Conservation (phyloP, 2,113 vertebrate species). For the Dicrurus megarhynchus region DNA sequence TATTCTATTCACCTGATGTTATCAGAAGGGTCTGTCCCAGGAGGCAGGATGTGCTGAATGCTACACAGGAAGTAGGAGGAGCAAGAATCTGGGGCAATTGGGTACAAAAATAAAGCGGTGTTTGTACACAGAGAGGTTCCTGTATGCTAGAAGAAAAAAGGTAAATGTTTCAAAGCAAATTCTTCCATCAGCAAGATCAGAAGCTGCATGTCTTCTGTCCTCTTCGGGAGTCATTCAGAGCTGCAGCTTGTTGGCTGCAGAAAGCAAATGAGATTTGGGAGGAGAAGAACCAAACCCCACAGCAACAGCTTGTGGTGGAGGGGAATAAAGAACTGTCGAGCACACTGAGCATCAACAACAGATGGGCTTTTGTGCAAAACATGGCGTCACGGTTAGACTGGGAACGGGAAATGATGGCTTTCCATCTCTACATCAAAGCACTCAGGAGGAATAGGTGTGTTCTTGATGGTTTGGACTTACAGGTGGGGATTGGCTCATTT, state of each 20-base stretch:
- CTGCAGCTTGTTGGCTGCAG: conserved; percentile 29
- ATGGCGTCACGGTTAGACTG: conserved; percentile 12
- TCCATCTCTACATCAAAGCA: not conserved
- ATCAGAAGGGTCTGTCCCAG: not conserved
- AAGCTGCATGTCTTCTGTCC: conserved; percentile 5
- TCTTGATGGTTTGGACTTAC: not conserved
- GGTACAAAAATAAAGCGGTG: not conserved
- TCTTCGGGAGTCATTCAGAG: conserved; percentile 29
- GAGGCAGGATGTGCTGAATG: not conserved
- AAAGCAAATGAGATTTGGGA: conserved; percentile 45
- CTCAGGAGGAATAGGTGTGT: not conserved
- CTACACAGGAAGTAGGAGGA: not conserved
- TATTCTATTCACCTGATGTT: conserved; percentile 17
- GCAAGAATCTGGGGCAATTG: conserved; percentile 1
- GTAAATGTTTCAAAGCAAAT: not conserved
- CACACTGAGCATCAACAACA: conserved; percentile 63
- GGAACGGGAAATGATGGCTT: conserved; percentile 14
- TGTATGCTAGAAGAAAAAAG: not conserved
- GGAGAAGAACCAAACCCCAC: conserved; percentile 41
- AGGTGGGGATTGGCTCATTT: not conserved
- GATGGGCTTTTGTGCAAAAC: conserved; percentile 63
- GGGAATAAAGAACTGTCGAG: conserved; percentile 47
- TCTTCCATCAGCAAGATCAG: not conserved
- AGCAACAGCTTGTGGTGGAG: conserved; percentile 62
- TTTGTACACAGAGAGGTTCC: not conserved